Percentiles rank a stretch among this genome's conserved stretches.
Conservation (phyloP, 2,888 invertebrate species). For the Caenorhabditis becei region DNA sequence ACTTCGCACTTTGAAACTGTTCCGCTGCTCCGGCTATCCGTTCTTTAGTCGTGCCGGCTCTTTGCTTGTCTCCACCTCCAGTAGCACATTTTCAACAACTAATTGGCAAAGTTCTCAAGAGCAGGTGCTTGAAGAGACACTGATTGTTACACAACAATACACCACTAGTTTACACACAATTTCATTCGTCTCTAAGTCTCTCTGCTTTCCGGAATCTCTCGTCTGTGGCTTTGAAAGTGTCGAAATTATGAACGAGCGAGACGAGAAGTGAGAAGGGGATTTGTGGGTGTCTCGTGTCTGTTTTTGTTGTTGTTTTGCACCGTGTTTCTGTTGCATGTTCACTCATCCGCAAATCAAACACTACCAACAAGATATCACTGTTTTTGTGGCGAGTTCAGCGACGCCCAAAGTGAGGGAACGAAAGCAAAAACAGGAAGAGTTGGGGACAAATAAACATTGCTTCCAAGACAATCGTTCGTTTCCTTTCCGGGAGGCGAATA, state of each 20-base stretch:
- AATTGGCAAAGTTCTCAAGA: constrained; percentile 55
- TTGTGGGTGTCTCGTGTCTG: neutral
- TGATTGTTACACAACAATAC: constrained; percentile 53
- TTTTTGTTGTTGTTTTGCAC: constrained; percentile 12
- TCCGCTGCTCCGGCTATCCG: too few relatives aligned
- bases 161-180: constrained; percentile 45
- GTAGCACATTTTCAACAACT: constrained; percentile 38
- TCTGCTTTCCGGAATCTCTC: neutral
- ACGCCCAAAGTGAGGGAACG: too few relatives aligned
- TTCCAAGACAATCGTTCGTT: neutral
- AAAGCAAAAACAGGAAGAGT: constrained; percentile 41
- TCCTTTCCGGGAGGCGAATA: constrained; percentile 12
- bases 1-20: constrained; percentile 7
- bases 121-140: constrained; percentile 51
- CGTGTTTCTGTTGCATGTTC: constrained; percentile 27
- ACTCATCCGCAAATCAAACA: constrained; percentile 15
- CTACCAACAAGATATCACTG: constrained; percentile 7
- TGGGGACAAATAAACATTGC: constrained; percentile 33
- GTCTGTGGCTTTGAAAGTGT: constrained; percentile 26
- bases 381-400: constrained; percentile 24
- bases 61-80: neutral
- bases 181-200: neutral
- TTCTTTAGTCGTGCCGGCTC: too few relatives aligned
- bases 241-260: constrained; percentile 22
- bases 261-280: neutral